These are phyloP conservation scores for Spatula clypeata DNA, from an alignment of 2,797 vertebrate species.

Conservation along the genomic window DNA sequence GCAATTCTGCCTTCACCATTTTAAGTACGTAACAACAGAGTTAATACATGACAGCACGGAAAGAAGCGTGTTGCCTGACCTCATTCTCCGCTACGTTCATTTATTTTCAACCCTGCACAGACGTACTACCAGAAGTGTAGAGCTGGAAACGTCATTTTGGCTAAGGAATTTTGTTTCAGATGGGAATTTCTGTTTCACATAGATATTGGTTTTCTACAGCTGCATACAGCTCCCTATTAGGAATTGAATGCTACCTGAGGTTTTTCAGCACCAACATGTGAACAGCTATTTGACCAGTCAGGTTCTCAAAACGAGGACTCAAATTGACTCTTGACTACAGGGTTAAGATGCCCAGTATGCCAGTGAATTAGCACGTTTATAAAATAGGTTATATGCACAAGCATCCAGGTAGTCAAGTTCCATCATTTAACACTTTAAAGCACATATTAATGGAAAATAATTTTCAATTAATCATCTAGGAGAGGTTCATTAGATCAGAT, in stretches of 20 bases:
- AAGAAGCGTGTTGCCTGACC: not conserved
- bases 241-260: not conserved
- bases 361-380: not conserved
- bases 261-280: not conserved
- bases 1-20: not conserved
- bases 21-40: not conserved
- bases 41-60: rapidly evolving
- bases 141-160: not conserved
- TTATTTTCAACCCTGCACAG: not conserved
- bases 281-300: not conserved
- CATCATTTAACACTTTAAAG: not conserved
- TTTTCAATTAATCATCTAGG: not conserved
- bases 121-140: not conserved
- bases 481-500: not conserved
- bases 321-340: not conserved
- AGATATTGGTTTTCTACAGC: not conserved
- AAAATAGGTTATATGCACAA: rapidly evolving
- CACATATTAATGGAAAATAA: not conserved
- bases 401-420: not conserved
- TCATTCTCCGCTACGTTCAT: not conserved
- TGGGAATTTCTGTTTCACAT: not conserved
- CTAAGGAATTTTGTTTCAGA: not conserved
- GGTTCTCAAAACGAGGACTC: not conserved
- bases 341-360: not conserved
- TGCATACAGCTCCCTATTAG: not conserved